phyloP scores from a whole-genome alignment of 2,113 vertebrate species.

The Vanacampus margaritifer region DNA sequence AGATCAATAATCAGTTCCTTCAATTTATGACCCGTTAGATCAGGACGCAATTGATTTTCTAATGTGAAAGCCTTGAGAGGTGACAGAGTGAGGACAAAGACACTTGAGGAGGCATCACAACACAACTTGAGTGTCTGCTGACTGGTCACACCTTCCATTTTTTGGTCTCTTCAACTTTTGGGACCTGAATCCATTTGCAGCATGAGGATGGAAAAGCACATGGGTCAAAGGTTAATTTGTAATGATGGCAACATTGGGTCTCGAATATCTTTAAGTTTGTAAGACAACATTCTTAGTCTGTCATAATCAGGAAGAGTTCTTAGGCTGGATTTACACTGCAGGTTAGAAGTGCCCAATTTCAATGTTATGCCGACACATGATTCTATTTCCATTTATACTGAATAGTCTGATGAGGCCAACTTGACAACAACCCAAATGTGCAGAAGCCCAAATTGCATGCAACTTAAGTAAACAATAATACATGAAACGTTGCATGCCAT shows the following conservation, averaged over 20 bases:
- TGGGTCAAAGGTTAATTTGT: slow-evolving; percentile 26
- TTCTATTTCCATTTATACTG: too few species aligned
- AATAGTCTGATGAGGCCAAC: too few species aligned
- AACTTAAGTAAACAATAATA: too few species aligned
- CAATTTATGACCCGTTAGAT: slow-evolving; percentile 54
- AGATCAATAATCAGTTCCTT: slow-evolving; percentile 50
- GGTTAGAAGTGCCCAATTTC: not conserved
- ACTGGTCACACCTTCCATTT: slow-evolving; percentile 82
- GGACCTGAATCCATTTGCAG: slow-evolving; percentile 72
- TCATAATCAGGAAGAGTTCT: not conserved
- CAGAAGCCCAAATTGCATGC: too few species aligned
- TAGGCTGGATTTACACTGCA: not conserved
- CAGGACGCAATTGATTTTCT: slow-evolving; percentile 33
- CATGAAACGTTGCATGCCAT: too few species aligned
- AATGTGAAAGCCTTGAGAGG: slow-evolving; percentile 26
- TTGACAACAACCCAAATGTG: too few species aligned
- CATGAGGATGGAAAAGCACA: slow-evolving; percentile 57
- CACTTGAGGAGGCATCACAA: not conserved
- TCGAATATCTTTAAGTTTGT: not conserved
- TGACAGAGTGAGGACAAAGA: slow-evolving; percentile 7
- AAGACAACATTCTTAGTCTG: not conserved
- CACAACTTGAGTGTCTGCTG: slow-evolving; percentile 26
- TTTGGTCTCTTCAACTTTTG: slow-evolving; percentile 90
- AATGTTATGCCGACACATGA: too few species aligned
- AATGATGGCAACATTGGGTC: not conserved